A percentile compares a stretch with the other conserved stretches of the same genome.
phyloP scores from a whole-genome alignment of 2,113 vertebrate genomes.

The Proterorhinus semilunaris region DNA sequence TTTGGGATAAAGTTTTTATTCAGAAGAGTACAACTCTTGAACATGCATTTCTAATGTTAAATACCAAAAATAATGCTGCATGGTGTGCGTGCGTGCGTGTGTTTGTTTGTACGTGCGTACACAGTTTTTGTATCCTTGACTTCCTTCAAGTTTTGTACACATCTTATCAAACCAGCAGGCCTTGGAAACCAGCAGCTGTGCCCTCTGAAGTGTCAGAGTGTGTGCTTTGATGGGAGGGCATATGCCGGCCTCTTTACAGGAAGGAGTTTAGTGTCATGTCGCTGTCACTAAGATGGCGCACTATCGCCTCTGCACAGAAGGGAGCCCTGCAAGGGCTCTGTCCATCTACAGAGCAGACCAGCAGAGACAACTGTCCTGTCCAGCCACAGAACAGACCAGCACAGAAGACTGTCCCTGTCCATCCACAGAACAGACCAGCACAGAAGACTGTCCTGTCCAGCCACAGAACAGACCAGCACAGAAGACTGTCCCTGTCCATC shows the following conservation, averaged over 20 bases:
- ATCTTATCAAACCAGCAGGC: constrained; percentile 68
- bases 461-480: constrained; percentile 26
- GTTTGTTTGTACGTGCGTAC: not conserved
- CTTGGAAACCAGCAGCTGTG: constrained; percentile 76
- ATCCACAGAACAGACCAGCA: constrained; percentile 40
- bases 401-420: constrained; percentile 45
- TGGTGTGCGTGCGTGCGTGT: not conserved
- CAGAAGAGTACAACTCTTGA: constrained; percentile 16
- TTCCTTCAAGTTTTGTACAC: constrained; percentile 33
- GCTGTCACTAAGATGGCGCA: constrained; percentile 74
- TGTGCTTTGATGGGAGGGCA: constrained; percentile 72
- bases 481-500: constrained; percentile 56
- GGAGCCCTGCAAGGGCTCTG: constrained; percentile 59
- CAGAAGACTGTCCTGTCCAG: constrained; percentile 53
- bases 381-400: constrained; percentile 44
- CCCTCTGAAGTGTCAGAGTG: constrained; percentile 72
- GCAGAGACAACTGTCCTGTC: constrained; percentile 33
- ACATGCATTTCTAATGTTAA: no score
- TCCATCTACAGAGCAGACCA: constrained; percentile 5
- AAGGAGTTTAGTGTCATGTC: constrained; percentile 74
- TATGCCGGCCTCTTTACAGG: constrained; percentile 69
- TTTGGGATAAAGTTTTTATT: constrained; percentile 34
- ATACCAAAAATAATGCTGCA: no score
- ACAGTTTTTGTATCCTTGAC: constrained; percentile 24
- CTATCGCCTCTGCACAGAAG: constrained; percentile 71